phyloP scores from a whole-genome alignment of 2,888 invertebrate species.

The Diogma glabrata region DNA sequence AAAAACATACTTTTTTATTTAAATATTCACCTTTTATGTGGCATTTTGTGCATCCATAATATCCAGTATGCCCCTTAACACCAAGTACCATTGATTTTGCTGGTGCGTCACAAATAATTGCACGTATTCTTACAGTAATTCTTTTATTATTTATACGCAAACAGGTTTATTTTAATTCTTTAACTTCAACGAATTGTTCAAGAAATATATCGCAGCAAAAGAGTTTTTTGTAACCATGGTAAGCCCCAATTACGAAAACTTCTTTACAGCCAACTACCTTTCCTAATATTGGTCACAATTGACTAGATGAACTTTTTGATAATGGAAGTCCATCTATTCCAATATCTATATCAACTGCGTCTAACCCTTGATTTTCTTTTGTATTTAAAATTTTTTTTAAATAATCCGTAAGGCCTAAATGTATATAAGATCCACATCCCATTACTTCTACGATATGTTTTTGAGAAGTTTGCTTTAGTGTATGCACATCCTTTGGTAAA shows the following conservation, averaged over 20 bases:
- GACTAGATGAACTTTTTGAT: background rate
- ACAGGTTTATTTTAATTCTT: no score
- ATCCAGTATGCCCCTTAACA: conserved; percentile 1
- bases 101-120: background rate
- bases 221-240: background rate
- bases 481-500: background rate
- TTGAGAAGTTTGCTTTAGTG: background rate
- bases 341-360: no score
- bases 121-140: background rate
- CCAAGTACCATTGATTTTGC: background rate
- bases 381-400: no score
- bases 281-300: background rate
- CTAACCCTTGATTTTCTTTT: no score
- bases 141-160: background rate
- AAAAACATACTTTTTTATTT: background rate
- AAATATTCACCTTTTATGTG: background rate
- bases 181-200: background rate
- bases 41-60: background rate
- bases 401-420: background rate
- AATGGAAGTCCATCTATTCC: no score
- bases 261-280: background rate
- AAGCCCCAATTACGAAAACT: background rate
- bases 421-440: background rate
- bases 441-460: background rate
- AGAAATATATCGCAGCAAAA: background rate